Percentiles rank a stretch among this genome's conserved stretches.
Conservation (phyloP, 2,888 invertebrate species). For the Pardosa pseudoannulata region DNA sequence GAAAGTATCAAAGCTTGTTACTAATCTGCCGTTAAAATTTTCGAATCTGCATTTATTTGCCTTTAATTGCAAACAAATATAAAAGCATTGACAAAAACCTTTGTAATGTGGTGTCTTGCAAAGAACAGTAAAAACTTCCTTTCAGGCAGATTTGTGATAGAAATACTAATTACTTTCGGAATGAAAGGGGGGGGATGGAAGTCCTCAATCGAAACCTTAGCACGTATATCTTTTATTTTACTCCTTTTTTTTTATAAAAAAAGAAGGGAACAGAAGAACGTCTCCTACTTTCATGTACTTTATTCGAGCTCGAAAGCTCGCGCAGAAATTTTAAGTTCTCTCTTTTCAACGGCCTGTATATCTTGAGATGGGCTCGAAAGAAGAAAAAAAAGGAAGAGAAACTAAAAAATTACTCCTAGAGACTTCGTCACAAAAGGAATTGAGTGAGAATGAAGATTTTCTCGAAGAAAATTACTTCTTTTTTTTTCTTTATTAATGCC, state of each 20-base stretch:
- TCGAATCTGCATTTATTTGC: background rate
- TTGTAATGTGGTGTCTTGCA: background rate
- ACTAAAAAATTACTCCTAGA: background rate
- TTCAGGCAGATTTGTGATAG: conserved; percentile 20
- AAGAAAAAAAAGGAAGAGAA: conserved; percentile 12
- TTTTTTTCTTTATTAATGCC: conserved; percentile 35
- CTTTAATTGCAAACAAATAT: background rate
- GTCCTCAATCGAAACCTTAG: background rate
- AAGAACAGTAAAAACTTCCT: background rate
- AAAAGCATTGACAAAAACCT: background rate
- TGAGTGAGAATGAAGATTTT: conserved; percentile 57
- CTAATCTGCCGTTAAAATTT: too few species aligned
- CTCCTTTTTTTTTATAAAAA: too few species aligned
- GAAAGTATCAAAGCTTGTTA: too few species aligned
- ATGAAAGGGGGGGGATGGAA: background rate
- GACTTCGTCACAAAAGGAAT: conserved; percentile 53
- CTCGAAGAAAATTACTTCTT: conserved; percentile 66
- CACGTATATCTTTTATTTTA: conserved; percentile 17
- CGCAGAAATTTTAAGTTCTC: conserved; percentile 44
- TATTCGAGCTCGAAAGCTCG: conserved; percentile 4
- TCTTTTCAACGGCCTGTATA: conserved; percentile 1
- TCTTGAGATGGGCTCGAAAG: background rate
- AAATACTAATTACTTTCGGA: conserved; percentile 59
- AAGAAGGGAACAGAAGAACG: conserved; percentile 12
- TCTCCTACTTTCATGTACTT: conserved; percentile 28